Base-by-base conservation (phyloP, 2,888 invertebrate genomes). In the Venustoraphidia nigricollis region DNA sequence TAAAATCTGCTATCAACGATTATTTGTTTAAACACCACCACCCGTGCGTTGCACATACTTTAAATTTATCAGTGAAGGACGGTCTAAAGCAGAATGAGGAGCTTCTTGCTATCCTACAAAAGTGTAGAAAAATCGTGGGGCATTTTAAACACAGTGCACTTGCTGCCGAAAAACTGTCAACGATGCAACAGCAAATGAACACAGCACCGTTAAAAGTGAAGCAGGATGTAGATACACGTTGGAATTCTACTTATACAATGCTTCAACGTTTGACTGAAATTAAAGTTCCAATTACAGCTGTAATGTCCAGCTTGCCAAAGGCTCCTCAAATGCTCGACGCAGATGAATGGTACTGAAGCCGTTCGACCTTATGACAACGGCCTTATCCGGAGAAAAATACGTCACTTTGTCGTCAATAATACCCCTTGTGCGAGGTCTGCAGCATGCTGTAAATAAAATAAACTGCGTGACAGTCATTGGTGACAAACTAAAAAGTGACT, bases 181-280 rank as follows among this genome's bases (percentile, higher is more conserved):
- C 54, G 51, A 52, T 55, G 49, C 58, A 58, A 53, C 41, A 51
- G 27, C 54, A 53, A 52, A 36, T 56, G 47, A 51, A 54, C 36
- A 10, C 53, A 40, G 14, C 45, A 43, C 46, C 8, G 44, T 51
- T 56, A 36, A 57, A 59, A 55, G 51, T 60, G 9, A 56, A 57
- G 50, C 56, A 58, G 54, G 59, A 59, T 43, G 55, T 59, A 34
- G 37, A 38, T 1, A 58, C 58, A n/a, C 47, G 58, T 5, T 58
- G 58, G 57, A 58, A 58, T 46, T 54, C 52, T 9, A 55, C 44
- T 40, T 55, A 53, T 44, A 50, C 50, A 42, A 57, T 57, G 55
- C 47, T 57, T 9, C 53, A 57, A 36, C 47, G 57, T 41, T 40
- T 59, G 44, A 41, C 53, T 17, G 27, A 50, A 44, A 46, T 56